Base-by-base conservation (phyloP, 2,888 invertebrate species). In the Serrognathus titanus region DNA sequence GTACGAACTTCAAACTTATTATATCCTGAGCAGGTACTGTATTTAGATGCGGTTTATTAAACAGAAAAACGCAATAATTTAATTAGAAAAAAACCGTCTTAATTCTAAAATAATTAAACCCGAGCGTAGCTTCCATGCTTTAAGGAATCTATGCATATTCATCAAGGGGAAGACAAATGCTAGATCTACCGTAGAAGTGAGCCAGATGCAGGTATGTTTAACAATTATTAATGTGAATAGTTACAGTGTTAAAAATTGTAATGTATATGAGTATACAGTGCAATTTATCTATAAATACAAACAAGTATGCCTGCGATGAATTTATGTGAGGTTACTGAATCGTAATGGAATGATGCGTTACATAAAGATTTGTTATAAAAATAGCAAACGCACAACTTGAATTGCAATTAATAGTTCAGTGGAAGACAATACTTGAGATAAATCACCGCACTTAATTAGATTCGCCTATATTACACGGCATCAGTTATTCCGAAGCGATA, bases 381-480 rank as follows among this genome's bases (percentile, higher is more conserved):
- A 40, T 40, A 40, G 43, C 13, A 43, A 10, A 10, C 43, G n/a
- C 10, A 16, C 20, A 43, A 43, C 20, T 43, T 13, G 20, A 43
- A 43, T 63, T 49, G 62, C 61, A 65, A 65, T 65, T 65, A 64
- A 65, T 65, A 60, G 63, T 59, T 55, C 40, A 40, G 40, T 12
- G 12, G 40, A 40, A 40, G 12, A 12, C 11, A 40, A 53, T 36
- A 36, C 39, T 31, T 31, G 24, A 31, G 24, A 31, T 31, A 31
- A 31, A 31, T 31, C 24, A 7, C 24, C 24, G 24, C 24, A 31
- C 24, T 31, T 31, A 31, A 31, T 31, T 31, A 31, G 24, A 31
- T 31, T 31, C 24, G 24, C 24, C 24, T 31, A 31, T 31, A 31
- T 31, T 31, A 31, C 24, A 31, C 24, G 24, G 24, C 24, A 31